Base-by-base conservation (phyloP, 2,113 vertebrate species). In the Porphyrio hochstetteri region DNA sequence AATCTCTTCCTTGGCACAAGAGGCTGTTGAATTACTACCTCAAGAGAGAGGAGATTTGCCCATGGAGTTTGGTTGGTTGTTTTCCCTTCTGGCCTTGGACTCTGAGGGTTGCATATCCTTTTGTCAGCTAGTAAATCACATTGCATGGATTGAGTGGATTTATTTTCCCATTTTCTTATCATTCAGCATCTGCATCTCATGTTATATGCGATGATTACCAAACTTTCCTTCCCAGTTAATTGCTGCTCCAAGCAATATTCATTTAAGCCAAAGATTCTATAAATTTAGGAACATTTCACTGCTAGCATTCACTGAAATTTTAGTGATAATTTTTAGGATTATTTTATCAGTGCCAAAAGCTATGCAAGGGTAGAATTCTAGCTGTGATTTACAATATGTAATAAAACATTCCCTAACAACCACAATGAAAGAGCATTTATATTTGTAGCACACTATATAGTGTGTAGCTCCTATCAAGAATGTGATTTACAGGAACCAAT, bases 1-100 rank as follows among this genome's bases (percentile, higher is more conserved):
- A 94, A 70, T 81, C 70, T 76, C 87, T 94, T 95, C 90, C 77
- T 95, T 97, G 92, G 96, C 94, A 84, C 38, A n/a, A 65, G 90
- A 89, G 56, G 18, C 71, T 96, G 38, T 94, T 88, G 81, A 88
- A 82, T 70, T 56, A 20, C 36, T 77, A 20, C 35, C 50, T 69
- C 40, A 33, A 28, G 44, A 92, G 65, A 50, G 18, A 86, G 53
- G 5, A 92, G 24, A n/a, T 67, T 67, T 86, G 46, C 40, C 53
- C 64, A 94, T 57, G 25, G 5, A 79, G 24, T 48, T 48, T 48
- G 44, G 48, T 48, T 48, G 48, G 1, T 4, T 28, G 4, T 3
- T 64, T 21, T 52, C 33, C 33, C 57, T 86, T 44, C 23, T 80
- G 50, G 56, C 23, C 53, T 57, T 48, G 65, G 25, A 76, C n/a